Evolutionary conservation across 2,113 vertebrate genomes (phyloP), one percentile per base, ranked within the genome.

Genomic region (Macroglossus sobrinus): DNA sequence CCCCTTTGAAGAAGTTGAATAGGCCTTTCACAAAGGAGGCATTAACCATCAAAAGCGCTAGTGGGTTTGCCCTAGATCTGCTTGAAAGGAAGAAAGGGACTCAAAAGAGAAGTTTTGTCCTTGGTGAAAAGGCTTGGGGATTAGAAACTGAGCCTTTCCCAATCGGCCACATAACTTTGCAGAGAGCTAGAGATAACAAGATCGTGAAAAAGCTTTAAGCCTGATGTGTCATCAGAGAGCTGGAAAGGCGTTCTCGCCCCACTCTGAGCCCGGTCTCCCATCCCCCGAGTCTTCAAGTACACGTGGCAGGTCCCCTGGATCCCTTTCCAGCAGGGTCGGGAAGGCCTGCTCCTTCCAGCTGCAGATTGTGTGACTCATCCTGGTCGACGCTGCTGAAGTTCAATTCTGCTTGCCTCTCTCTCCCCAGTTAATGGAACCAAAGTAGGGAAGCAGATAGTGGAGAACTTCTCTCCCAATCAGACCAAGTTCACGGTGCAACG

Each of bases 401-500:
- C 53, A 22, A 40, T 96, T 90, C 19, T 0, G 4, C 78, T 93
- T 89, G 14, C 87, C 81, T 96, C 4, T 98, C 97, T 97, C 86
- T 94, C 90, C 93, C 82, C 98, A 99, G 99, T 99, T 94, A 99
- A 99, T 0, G 99, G 99, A n/a, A 98, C 99, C 88, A 98, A 98
- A 92, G 40, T 90, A 30, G 99, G 99, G 66, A 98, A 92, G 81
- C 81, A 81, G n/a, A 90, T 99, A 89, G 38, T 99, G 55, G 98
- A 99, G 98, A 98, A 97, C 87, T 99, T 99, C 91, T 98, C 97
- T 75, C 98, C 99, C 57, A 99, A 99, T 28, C 98, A 98, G 98
- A 99, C 99, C 0, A 98, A 98, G 72, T 99, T 99, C 97, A 98
- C 92, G 0, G 79, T 99, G 74, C 99, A 98, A 66, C 98, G 99